A percentile compares a stretch with the other conserved stretches of the same genome.
phyloP scores from a whole-genome alignment of 2,888 invertebrate genomes.

The Criorhina ranunculi region DNA sequence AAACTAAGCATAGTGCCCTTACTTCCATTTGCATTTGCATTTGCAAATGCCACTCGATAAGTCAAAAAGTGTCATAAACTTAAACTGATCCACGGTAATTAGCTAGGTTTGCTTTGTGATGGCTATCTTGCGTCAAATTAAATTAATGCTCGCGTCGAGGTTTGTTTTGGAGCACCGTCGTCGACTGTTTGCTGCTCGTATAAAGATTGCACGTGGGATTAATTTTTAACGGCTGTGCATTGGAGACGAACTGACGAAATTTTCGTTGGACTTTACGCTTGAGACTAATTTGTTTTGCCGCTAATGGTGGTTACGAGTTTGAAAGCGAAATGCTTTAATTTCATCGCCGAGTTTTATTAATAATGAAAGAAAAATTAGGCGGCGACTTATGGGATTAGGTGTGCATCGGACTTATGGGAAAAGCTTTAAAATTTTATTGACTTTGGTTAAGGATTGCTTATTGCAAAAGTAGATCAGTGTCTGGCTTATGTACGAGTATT shows the following conservation, averaged over 20 bases:
- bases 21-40: not conserved
- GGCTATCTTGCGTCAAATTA: slow-evolving; percentile 14
- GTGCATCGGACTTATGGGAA: not conserved
- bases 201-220: slow-evolving; percentile 1
- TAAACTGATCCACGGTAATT: slow-evolving; percentile 27
- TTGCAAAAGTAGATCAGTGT: slow-evolving; percentile 30
- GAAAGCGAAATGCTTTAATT: slow-evolving; percentile 12
- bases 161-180: not conserved
- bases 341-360: not conserved
- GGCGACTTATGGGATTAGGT: slow-evolving; percentile 9
- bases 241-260: slow-evolving; percentile 31
- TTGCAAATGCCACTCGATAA: slow-evolving; percentile 6
- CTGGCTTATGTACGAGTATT: slow-evolving; percentile 8
- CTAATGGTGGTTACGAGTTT: not conserved
- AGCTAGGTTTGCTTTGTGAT: not conserved
- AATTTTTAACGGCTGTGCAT: slow-evolving; percentile 19
- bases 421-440: slow-evolving; percentile 4
- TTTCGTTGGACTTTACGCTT: not conserved
- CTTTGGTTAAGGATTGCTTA: slow-evolving; percentile 38
- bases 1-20: not conserved
- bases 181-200: not conserved
- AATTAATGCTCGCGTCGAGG: slow-evolving; percentile 15
- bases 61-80: slow-evolving; percentile 28
- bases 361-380: slow-evolving; percentile 5
- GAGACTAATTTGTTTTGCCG: slow-evolving; percentile 20